Percentiles rank a stretch among this genome's conserved stretches.
These are phyloP conservation scores for Lampris megalopsis DNA, from an alignment of 2,113 vertebrate species.

Conservation along the genomic window DNA sequence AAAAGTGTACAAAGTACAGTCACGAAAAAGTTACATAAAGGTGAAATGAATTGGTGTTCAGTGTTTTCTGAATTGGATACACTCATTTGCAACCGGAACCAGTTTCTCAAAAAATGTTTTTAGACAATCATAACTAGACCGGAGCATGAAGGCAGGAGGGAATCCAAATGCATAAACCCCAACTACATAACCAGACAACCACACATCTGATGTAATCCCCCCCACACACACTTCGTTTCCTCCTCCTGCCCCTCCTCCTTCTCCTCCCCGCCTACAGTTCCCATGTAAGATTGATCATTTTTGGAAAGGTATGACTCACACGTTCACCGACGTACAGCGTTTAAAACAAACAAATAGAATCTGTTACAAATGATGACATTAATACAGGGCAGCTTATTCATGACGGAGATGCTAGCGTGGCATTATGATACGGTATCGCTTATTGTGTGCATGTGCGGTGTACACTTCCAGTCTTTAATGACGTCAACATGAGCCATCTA, in stretches of 20 bases:
- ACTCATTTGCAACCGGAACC: no score
- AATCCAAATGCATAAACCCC: conserved; percentile 8
- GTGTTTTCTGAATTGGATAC: no score
- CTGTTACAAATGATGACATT: not conserved
- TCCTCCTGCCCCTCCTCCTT: no score
- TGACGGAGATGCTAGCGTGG: no score
- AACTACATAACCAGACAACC: conserved; percentile 14
- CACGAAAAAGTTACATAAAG: no score
- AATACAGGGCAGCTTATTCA: not conserved
- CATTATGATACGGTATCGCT: no score
- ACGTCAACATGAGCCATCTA: no score
- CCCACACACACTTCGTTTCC: not conserved
- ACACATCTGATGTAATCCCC: conserved; percentile 23
- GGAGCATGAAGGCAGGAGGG: not conserved
- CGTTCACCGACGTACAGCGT: not conserved
- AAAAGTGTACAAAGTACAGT: no score
- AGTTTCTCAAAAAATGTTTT: no score
- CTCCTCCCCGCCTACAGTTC: not conserved
- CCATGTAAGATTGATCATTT: conserved; percentile 29
- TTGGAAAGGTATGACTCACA: conserved; percentile 61
- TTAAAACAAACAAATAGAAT: not conserved
- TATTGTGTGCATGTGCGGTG: no score
- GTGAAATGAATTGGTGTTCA: no score
- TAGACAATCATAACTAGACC: conserved; percentile 29
- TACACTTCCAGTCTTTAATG: no score